Base-by-base conservation (phyloP, 92 coral and sea anemone species). In the Zoanthus sociatus region DNA sequence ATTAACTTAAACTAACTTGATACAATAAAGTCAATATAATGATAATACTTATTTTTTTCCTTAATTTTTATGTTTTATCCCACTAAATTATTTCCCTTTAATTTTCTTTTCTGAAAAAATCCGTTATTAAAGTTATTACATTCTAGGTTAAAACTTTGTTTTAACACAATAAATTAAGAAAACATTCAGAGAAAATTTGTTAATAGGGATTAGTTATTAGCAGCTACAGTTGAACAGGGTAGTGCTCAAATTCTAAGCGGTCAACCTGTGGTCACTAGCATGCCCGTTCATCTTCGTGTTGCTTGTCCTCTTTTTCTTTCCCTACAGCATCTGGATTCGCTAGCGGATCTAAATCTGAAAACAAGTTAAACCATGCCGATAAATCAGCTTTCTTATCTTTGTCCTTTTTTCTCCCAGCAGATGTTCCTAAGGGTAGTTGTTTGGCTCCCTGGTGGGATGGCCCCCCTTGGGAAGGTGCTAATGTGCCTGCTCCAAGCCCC, bases 281-380 rank as follows among this genome's bases (percentile, higher is more conserved):
- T 9, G 93, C 92, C 4, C 96, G 92, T 5, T 94, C 94, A 37
- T 94, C 99, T 66, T 97, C 99, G 37, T 92, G 93, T 71, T 92
- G 90, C 78, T 89, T 91, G 73, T 93, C 95, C 42, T 94, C 95
- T 77, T 93, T 89, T 18, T 95, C 99, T 76, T 93, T 89, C 30
- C 97, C 99, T 42, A 97, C 90, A 9, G 99, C 99, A 71, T 97
- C 99, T 30, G 99, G 99, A 90, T 97, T 97, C 20, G 99, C 96
- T 44, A 97, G 78, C 1, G 99, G 99, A 91, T 97, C 99, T 45
- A 97, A 88, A 87, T 97, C 99, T 20, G 98, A 95, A 60, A 97
- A 97, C 92, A 97, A 83, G 88, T 94, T 97, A 79, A 97, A 91
- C 99, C 99, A 97, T 16, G 99, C 94, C 7, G 99, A 97, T 90